These are phyloP conservation scores for Aplodontia rufa DNA, from an alignment of 2,113 vertebrate species.

Conservation along the genomic window DNA sequence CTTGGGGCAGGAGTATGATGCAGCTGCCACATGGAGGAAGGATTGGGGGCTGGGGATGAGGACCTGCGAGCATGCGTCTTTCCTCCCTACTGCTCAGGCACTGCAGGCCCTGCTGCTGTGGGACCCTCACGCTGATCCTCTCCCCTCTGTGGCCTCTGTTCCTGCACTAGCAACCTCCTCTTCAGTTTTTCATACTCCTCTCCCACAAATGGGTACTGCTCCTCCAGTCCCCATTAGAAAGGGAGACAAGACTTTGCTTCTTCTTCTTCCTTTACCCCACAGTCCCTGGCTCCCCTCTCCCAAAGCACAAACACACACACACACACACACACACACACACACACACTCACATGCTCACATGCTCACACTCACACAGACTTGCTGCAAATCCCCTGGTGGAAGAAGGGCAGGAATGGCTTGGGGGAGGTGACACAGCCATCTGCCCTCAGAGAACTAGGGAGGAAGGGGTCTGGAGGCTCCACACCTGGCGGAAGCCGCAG, in stretches of 20 bases:
- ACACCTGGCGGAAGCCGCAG: background rate
- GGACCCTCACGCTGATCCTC: no score
- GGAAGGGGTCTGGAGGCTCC: background rate
- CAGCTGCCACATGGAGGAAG: background rate
- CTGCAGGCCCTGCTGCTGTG: no score
- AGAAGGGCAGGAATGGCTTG: background rate
- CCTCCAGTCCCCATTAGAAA: background rate
- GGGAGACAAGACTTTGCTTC: background rate
- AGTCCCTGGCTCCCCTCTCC: background rate
- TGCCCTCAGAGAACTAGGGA: background rate
- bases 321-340: no score
- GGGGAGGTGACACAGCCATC: background rate
- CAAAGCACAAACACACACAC: background rate
- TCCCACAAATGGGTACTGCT: background rate
- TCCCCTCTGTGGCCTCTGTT: no score
- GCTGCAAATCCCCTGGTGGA: background rate
- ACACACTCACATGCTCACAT: no score
- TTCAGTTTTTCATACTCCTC: background rate
- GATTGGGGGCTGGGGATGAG: slow-evolving; percentile 18
- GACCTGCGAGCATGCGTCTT: slow-evolving; percentile 32
- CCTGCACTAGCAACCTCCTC: no score
- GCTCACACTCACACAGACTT: no score
- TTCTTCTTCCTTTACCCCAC: background rate
- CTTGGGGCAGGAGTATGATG: background rate
- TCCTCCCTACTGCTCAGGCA: background rate